Base-by-base conservation (phyloP, 2,888 invertebrate genomes). In the Lasioglossum malachurum region DNA sequence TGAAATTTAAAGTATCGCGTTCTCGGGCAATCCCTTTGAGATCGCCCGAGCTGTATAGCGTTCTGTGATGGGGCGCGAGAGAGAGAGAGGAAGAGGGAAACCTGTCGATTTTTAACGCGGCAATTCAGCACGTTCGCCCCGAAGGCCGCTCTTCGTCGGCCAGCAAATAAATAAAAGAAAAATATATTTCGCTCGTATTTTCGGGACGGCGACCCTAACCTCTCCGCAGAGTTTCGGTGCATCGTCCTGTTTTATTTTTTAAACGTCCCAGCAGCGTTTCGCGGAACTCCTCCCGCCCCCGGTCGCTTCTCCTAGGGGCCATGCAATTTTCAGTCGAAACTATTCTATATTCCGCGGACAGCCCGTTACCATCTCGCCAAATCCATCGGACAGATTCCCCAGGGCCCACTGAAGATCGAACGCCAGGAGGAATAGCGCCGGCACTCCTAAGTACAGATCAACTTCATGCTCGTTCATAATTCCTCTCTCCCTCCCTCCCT, bases 1-100 rank as follows among this genome's bases (percentile, higher is more conserved):
- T 91, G 91, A 89, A 90, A 90, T 90, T 90, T 87, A 88, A 89
- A 91, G 84, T 79, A 75, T 86, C 77, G 78, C 69, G 77, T 75
- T 79, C 79, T 75, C 79, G 73, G 75, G 75, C 72, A 76, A 82
- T 84, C 82, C 81, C 82, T 76, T 81, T 75, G 82, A 85, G 83
- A 86, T 83, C 67, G 35, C 35, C 35, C 0, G 12, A 1, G 14
- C 10, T 53, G 53, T 53, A n/a, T 10, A 53, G 10, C 53, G 23
- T 53, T 53, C 49, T 2, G 49, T 0, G 49, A 7, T 19, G 5
- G 7, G 0, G 19, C 7, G 46, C 23, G 23, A 23, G 3, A 35
- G 35, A 35, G 35, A 5, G 49, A 49, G 8, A 23, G 19, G 19
- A 8, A 23, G 49, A n/a, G 53, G 10, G 19, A 16, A 67, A 67